Evolutionary conservation across 2,797 vertebrate species (phyloP), one percentile per base, ranked within the genome.

Genomic region (Avahi laniger): DNA sequence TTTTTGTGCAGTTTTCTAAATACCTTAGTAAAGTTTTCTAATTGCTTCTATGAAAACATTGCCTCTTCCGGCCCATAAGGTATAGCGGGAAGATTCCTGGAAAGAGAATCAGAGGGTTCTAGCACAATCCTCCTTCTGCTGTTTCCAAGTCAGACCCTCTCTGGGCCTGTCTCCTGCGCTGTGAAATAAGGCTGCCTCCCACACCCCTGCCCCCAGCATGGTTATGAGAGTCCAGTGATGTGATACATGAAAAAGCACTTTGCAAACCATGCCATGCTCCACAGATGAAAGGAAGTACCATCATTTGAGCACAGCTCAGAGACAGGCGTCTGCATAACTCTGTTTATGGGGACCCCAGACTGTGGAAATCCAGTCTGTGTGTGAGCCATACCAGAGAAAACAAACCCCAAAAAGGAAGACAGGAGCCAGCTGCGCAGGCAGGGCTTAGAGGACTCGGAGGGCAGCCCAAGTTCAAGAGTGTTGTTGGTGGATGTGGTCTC

Each of bases 271-370:
- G 17, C 59, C 2, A 30, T 3, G 5, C 35, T 83, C 86, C 35
- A 4, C 26, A 79, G 72, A n/a, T 57, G 41, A 70, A 70, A 65
- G 90, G 2, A 69, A 73, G 8, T 4, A 2, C 48, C n/a, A 10
- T 28, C 38, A 6, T 24, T 48, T 20, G 30, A 5, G 41, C 18
- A 35, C 38, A 41, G 52, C 18, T 67, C 41, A 41, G 1, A 67
- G 69, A 52, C 4, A 15, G 35, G 33, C 2, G 2, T n/a, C 30
- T 11, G 0, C 6, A 7, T 30, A 1, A 35, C 7, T 50, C 22
- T 35, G 28, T 33, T 52, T 14, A n/a, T 7, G n/a, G 46, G 14
- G 24, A 69, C 59, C 67, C 75, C 75, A 54, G 35, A 4, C 57
- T 15, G 30, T 5, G 17, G 38, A 28, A 33, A 70, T n/a, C 48